A percentile compares a stretch with the other conserved stretches of the same genome.
These are phyloP conservation scores for Nomada ruficornis DNA, from an alignment of 2,888 invertebrate genomes.

Conservation along the genomic window DNA sequence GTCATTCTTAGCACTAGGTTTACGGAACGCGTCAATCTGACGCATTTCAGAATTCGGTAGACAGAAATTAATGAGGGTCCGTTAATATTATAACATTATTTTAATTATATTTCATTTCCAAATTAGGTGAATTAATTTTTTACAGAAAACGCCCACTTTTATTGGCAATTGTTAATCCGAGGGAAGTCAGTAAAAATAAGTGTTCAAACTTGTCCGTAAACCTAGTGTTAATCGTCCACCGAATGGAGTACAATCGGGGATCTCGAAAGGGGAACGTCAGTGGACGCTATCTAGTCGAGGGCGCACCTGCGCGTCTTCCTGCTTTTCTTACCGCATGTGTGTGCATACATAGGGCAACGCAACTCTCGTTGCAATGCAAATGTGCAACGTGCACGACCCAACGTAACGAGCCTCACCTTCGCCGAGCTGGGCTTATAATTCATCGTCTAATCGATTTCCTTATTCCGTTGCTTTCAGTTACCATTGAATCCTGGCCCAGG, in stretches of 20 bases:
- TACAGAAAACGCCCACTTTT: no score
- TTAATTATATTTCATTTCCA: no score
- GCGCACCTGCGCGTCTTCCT: constrained; percentile 54
- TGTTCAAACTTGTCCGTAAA: no score
- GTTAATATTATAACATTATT: no score
- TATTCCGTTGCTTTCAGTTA: background rate
- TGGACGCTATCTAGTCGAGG: constrained; percentile 38
- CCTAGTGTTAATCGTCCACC: background rate
- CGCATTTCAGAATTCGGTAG: no score
- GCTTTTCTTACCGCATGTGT: background rate
- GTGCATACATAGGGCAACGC: background rate
- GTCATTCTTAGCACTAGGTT: no score
- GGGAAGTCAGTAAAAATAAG: no score
- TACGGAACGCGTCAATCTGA: no score
- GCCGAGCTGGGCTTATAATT: constrained; percentile 19
- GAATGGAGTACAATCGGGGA: background rate
- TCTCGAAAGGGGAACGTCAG: constrained; percentile 16
- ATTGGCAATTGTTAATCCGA: no score
- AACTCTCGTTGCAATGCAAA: constrained; percentile 54
- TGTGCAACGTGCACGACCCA: constrained; percentile 38
- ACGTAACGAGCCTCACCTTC: constrained; percentile 34
- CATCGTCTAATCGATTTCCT: background rate
- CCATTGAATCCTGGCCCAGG: no score
- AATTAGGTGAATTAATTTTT: no score
- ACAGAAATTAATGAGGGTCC: no score